Percentiles rank a stretch among this genome's conserved stretches.
Evolutionary conservation across 2,888 invertebrate genomes (phyloP).

Genomic region (Ligdia adustata): DNA sequence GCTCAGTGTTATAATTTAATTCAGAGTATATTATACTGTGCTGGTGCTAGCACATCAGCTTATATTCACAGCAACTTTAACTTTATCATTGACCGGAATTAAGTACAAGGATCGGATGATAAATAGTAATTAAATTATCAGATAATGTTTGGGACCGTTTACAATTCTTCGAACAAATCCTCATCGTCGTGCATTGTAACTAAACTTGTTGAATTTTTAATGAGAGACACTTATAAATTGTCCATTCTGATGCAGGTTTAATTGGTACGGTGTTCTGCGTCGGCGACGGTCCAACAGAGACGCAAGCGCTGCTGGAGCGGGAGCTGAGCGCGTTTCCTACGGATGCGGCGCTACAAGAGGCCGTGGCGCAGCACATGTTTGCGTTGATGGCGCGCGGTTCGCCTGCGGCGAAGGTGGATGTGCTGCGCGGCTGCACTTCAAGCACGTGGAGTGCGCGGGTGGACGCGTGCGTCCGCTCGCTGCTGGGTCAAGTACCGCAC

Average conservation of each 20-base stretch:
- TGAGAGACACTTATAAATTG: no score
- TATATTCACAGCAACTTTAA: no score
- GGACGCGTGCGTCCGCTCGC: constrained; percentile 45
- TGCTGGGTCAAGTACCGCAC: constrained; percentile 53
- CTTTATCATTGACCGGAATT: no score
- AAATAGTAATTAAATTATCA: no score
- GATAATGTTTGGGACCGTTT: not conserved
- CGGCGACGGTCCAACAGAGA: constrained; percentile 46
- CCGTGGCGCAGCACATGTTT: constrained; percentile 41
- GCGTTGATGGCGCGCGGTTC: constrained; percentile 31
- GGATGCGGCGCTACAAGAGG: constrained; percentile 42
- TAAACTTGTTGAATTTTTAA: not conserved
- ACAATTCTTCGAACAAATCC: no score
- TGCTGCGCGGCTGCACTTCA: constrained; percentile 26
- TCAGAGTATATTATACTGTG: no score
- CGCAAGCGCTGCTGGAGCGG: constrained; percentile 33
- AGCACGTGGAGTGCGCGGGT: constrained; percentile 48
- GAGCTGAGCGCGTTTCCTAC: constrained; percentile 32
- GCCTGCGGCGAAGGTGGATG: constrained; percentile 24
- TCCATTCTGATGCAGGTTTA: constrained; percentile 8
- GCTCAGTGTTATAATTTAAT: no score
- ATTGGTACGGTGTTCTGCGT: constrained; percentile 50
- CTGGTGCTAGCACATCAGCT: no score
- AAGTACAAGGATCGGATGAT: no score
- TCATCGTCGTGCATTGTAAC: no score